These are phyloP conservation scores for Mesembrinibis cayennensis DNA, from an alignment of 2,113 vertebrate species.

Conservation along the genomic window DNA sequence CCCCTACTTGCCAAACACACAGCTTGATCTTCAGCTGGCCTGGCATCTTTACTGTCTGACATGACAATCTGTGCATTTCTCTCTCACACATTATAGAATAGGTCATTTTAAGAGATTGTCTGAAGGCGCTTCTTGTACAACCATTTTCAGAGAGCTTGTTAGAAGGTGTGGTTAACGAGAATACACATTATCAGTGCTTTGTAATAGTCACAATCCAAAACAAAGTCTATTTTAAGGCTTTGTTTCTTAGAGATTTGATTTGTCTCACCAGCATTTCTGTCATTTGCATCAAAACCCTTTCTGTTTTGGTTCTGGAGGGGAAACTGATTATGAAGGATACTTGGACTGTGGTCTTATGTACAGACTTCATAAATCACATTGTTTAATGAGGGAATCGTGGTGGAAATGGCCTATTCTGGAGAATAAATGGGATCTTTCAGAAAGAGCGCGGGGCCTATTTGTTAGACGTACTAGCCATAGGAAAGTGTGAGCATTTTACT, in stretches of 20 bases:
- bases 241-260: not conserved
- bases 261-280: not conserved
- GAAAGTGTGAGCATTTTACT: not conserved
- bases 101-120: not conserved
- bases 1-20: not conserved
- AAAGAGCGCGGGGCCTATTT: not conserved
- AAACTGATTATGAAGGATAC: not conserved
- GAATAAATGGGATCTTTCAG: not conserved
- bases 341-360: not conserved
- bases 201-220: not conserved
- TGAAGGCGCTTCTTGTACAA: not conserved
- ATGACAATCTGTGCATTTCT: not conserved
- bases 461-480: not conserved
- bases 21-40: not conserved
- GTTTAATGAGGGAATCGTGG: not conserved
- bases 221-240: not conserved
- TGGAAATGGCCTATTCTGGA: not conserved
- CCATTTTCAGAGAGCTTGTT: not conserved
- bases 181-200: not conserved
- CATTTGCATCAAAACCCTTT: not conserved
- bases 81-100: not conserved
- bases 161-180: not conserved
- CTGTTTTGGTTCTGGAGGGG: not conserved
- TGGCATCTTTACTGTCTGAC: not conserved
- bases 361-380: not conserved